These are phyloP conservation scores for Phyllotreta cruciferae DNA, from an alignment of 2,888 invertebrate species.

Conservation along the genomic window DNA sequence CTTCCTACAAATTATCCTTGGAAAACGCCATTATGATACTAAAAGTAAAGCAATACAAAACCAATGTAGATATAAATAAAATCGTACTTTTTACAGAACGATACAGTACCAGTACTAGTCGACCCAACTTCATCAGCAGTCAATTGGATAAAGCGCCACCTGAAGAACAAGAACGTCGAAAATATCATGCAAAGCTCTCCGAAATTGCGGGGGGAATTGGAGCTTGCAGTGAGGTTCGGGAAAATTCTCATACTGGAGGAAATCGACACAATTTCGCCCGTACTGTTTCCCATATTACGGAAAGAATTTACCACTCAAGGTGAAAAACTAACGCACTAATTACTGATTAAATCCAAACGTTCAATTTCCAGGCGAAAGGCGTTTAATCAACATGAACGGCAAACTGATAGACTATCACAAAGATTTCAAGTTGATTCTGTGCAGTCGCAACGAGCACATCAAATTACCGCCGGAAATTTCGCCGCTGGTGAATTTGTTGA, in stretches of 20 bases:
- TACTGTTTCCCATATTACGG: slow-evolving; percentile 69
- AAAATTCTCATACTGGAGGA: slow-evolving; percentile 88
- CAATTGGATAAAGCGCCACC: slow-evolving; percentile 79
- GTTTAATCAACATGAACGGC: slow-evolving; percentile 71
- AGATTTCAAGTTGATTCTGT: slow-evolving; percentile 74
- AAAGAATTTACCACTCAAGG: slow-evolving; percentile 68
- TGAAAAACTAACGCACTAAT: slow-evolving; percentile 39
- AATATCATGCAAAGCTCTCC: slow-evolving; percentile 78
- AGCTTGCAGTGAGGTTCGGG: slow-evolving; percentile 84
- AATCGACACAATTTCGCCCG: slow-evolving; percentile 67
- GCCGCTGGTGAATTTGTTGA: slow-evolving; percentile 71
- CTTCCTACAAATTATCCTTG: slow-evolving; percentile 77
- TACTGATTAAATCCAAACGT: neutral
- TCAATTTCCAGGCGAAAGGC: slow-evolving; percentile 63
- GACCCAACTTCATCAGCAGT: slow-evolving; percentile 89
- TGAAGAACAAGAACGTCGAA: slow-evolving; percentile 74
- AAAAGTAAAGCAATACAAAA: slow-evolving; percentile 63
- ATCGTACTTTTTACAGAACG: slow-evolving; percentile 47
- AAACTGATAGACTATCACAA: slow-evolving; percentile 79
- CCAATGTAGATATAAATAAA: too few relatives aligned
- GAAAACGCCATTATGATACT: slow-evolving; percentile 84
- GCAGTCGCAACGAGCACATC: slow-evolving; percentile 65
- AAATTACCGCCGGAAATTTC: slow-evolving; percentile 68
- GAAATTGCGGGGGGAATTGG: slow-evolving; percentile 76
- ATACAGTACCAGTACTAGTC: slow-evolving; percentile 79